A percentile compares a stretch with the other conserved stretches of the same genome.
These are phyloP conservation scores for Tenthredo notha DNA, from an alignment of 2,888 invertebrate species.

Conservation along the genomic window DNA sequence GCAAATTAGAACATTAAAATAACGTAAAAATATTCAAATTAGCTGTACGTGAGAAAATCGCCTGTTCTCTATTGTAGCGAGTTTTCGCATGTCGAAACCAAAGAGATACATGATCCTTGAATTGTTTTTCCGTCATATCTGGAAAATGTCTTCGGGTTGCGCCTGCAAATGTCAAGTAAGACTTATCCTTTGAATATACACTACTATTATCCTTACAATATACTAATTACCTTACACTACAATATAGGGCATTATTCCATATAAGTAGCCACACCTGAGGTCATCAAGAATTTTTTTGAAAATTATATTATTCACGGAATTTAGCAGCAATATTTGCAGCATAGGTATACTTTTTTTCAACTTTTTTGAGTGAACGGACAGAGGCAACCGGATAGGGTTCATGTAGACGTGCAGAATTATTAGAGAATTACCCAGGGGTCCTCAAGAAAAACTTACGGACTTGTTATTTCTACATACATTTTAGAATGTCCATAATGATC, in stretches of 20 bases:
- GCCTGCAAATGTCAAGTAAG: background rate
- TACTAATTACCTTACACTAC: no score
- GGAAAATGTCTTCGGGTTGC: slow-evolving; percentile 1
- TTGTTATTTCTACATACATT: background rate
- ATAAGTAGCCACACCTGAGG: no score
- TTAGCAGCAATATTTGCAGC: background rate
- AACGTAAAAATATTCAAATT: background rate
- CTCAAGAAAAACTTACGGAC: background rate
- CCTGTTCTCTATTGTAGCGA: background rate
- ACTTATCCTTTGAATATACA: background rate
- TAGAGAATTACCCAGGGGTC: background rate
- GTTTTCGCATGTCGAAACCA: slow-evolving; percentile 9
- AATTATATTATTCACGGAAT: no score
- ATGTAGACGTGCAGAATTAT: background rate
- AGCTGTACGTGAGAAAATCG: background rate
- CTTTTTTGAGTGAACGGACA: background rate
- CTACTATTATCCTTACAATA: no score
- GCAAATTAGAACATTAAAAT: background rate
- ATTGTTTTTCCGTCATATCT: background rate
- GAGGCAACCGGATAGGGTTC: background rate
- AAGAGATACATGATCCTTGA: background rate
- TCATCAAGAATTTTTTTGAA: no score
- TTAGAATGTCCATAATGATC: background rate
- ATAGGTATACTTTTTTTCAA: background rate
- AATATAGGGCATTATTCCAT: no score